Conservation (phyloP, 2,797 vertebrate species). For the Petrocephalus schoutedeni region DNA sequence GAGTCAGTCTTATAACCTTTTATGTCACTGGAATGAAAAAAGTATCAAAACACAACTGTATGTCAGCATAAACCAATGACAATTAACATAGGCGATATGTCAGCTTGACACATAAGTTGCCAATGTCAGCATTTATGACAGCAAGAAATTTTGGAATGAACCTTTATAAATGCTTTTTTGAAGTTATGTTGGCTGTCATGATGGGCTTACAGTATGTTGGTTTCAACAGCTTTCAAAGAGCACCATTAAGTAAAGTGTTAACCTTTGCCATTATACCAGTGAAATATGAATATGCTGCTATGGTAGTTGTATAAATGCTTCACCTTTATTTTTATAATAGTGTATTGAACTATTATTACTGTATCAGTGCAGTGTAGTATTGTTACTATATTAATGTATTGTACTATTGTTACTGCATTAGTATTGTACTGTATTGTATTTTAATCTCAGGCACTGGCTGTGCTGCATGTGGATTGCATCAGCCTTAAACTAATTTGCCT, state of each 20-base stretch:
- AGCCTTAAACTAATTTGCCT: neutral
- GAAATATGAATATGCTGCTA: neutral
- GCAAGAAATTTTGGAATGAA: neutral
- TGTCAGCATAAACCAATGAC: too few relatives aligned
- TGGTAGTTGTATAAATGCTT: neutral
- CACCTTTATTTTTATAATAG: neutral
- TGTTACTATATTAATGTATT: neutral
- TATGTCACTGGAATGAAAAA: too few relatives aligned
- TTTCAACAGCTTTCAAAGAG: neutral
- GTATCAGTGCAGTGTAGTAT: too few relatives aligned
- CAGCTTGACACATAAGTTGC: neutral
- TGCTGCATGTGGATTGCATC: neutral
- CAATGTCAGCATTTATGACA: neutral
- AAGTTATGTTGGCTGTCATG: neutral
- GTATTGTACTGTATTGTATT: neutral
- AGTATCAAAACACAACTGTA: too few relatives aligned
- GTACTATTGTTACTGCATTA: neutral
- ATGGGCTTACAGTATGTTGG: neutral
- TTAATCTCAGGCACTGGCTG: neutral
- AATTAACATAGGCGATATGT: neutral
- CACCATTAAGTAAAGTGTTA: neutral
- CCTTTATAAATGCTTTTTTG: neutral
- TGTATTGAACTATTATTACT: too few relatives aligned
- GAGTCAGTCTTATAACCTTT: too few relatives aligned
- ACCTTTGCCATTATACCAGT: neutral